Percentiles rank a stretch among this genome's conserved stretches.
These are phyloP conservation scores for Poecile montanus DNA, from an alignment of 2,797 vertebrate genomes.

Conservation along the genomic window DNA sequence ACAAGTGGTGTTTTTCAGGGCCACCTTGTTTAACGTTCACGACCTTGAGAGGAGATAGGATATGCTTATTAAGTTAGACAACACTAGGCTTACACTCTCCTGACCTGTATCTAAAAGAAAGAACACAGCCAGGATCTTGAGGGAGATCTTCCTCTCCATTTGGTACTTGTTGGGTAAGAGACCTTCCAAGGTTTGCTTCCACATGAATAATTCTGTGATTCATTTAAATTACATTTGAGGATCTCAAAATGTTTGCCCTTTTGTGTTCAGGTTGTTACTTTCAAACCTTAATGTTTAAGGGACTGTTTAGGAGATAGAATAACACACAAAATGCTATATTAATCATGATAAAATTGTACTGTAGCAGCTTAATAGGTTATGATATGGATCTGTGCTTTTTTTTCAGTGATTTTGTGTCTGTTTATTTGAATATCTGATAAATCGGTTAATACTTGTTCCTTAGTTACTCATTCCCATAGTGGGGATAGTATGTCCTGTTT, in stretches of 20 bases:
- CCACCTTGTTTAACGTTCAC: rapidly evolving
- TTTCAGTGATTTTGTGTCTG: background rate
- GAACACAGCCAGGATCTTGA: background rate
- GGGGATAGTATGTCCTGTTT: background rate
- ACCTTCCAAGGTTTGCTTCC: rapidly evolving
- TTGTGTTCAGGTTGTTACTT: background rate
- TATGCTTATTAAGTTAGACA: background rate
- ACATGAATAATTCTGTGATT: background rate
- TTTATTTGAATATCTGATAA: background rate
- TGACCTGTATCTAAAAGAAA: background rate
- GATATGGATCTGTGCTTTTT: background rate
- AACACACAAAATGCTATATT: background rate
- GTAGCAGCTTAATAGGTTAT: background rate
- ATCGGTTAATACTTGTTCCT: background rate
- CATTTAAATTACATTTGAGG: background rate
- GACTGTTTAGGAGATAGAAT: background rate
- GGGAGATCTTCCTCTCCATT: background rate
- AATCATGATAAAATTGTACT: background rate
- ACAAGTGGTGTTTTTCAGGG: background rate
- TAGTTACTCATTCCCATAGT: background rate
- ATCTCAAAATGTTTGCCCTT: background rate
- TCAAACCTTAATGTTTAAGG: background rate
- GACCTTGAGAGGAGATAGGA: background rate
- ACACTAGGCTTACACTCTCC: rapidly evolving
- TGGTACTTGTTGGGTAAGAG: background rate